Evolutionary conservation across 2,888 invertebrate species (phyloP).

Genomic region (Strigamia crassipes): DNA sequence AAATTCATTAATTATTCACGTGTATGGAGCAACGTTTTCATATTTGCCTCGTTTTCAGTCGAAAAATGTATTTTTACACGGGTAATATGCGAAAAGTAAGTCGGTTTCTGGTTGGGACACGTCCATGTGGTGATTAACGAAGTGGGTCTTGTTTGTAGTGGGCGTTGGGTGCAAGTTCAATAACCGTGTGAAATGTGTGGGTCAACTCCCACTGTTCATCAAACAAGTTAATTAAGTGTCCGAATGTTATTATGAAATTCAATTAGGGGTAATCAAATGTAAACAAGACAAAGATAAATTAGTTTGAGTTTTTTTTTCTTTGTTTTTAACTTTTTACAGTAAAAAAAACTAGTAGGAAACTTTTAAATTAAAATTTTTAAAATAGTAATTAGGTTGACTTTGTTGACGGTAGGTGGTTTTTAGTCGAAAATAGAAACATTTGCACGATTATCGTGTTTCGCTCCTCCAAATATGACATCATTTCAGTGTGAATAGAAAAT

Average conservation of each 20-base stretch:
- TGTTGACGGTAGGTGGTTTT: no score
- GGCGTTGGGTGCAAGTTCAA: background rate
- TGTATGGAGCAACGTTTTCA: background rate
- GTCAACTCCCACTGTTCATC: background rate
- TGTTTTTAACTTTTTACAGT: no score
- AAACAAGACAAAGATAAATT: background rate
- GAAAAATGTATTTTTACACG: background rate
- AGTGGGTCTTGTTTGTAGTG: background rate
- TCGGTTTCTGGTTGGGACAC: background rate
- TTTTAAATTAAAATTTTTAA: no score
- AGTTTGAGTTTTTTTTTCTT: no score
- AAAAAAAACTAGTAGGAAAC: no score
- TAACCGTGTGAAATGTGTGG: background rate
- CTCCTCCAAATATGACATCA: no score
- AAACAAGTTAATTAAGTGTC: background rate
- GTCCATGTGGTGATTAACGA: background rate
- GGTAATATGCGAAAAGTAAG: background rate
- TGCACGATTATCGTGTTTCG: no score
- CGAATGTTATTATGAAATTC: background rate
- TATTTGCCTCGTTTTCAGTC: background rate
- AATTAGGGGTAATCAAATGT: background rate
- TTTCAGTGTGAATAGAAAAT: no score
- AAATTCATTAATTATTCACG: background rate
- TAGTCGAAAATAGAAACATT: no score
- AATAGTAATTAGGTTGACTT: no score